Conservation (phyloP, 2,797 vertebrate species). For the Falco rusticolus region DNA sequence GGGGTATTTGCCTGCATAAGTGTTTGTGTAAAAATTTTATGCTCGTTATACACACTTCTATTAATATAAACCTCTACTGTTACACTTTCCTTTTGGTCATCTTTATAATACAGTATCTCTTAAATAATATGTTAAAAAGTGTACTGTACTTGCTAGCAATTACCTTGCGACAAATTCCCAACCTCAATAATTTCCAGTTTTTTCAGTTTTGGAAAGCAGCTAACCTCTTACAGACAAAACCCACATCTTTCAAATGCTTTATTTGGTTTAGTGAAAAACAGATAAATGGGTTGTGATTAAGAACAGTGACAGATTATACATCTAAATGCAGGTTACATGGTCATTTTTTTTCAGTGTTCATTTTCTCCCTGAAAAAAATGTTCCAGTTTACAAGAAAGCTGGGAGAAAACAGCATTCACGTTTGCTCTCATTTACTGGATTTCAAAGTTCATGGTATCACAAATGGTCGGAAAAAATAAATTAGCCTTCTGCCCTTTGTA, state of each 20-base stretch:
- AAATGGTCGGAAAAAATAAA: background rate
- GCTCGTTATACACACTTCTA: background rate
- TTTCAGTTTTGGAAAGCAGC: background rate
- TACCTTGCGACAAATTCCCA: background rate
- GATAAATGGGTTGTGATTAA: background rate
- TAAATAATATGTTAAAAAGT: background rate
- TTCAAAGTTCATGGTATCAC: background rate
- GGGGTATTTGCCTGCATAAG: background rate
- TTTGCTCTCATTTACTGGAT: background rate
- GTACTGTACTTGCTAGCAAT: background rate
- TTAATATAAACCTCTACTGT: background rate
- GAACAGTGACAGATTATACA: background rate
- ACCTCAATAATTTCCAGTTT: background rate
- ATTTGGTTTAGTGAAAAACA: background rate
- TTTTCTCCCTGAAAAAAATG: background rate
- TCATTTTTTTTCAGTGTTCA: background rate
- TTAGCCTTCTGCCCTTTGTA: background rate
- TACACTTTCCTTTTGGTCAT: background rate
- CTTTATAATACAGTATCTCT: background rate
- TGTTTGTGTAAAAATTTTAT: background rate
- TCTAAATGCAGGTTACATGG: background rate
- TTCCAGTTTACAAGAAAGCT: background rate
- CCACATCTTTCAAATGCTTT: conserved; percentile 8
- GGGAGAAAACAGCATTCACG: background rate
- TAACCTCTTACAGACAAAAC: background rate